These are phyloP conservation scores for Pollachius pollachius DNA, from an alignment of 2,113 vertebrate species.

Conservation along the genomic window DNA sequence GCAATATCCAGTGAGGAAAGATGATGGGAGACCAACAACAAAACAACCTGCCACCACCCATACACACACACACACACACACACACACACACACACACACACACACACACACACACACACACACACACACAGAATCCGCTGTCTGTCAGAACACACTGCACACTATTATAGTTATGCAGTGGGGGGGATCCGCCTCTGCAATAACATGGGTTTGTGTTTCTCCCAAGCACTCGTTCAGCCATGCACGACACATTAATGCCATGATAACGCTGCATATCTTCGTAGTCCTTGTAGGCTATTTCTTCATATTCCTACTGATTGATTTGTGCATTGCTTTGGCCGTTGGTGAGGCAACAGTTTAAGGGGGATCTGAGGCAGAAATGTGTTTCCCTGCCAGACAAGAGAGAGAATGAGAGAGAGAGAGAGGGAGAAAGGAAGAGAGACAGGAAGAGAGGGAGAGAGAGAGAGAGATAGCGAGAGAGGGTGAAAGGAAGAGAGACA, in stretches of 20 bases:
- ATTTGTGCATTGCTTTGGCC: slow-evolving; percentile 3
- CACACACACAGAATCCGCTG: slow-evolving; percentile 16
- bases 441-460: no score
- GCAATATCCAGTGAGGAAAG: no score
- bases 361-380: slow-evolving; percentile 47
- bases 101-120: no score
- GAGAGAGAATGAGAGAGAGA: slow-evolving; percentile 1
- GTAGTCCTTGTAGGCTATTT: slow-evolving; percentile 16
- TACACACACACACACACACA: no score
- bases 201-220: slow-evolving; percentile 16
- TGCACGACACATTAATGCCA: no score
- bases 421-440: no score
- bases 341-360: slow-evolving; percentile 21
- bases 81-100: no score
- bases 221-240: not conserved
- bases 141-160: slow-evolving; percentile 43
- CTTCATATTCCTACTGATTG: not conserved
- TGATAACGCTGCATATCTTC: slow-evolving; percentile 21
- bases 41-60: no score
- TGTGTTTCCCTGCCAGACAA: slow-evolving; percentile 53
- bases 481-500: no score
- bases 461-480: not conserved
- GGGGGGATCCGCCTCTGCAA: slow-evolving; percentile 22
- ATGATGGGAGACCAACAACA: no score
- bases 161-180: slow-evolving; percentile 24